A percentile compares a stretch with the other conserved stretches of the same genome.
These are phyloP conservation scores for Drosophila punjabiensis DNA, from an alignment of 1,140 invertebrate genomes.

Conservation along the genomic window DNA sequence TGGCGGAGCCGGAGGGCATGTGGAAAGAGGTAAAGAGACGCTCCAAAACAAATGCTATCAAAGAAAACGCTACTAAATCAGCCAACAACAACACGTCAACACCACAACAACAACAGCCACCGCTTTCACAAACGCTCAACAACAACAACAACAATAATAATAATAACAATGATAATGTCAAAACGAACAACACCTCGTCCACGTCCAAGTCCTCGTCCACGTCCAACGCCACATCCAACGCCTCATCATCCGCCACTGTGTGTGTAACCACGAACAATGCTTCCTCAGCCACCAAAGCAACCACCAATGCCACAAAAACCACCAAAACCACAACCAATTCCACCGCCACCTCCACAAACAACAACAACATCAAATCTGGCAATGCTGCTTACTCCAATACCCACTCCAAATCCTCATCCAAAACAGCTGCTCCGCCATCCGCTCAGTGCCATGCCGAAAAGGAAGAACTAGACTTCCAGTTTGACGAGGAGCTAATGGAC, in stretches of 20 bases:
- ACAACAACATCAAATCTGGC: constrained; percentile 69
- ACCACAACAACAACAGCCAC: constrained; percentile 70
- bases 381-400: constrained; percentile 75
- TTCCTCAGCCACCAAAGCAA: constrained; percentile 48
- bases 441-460: constrained; percentile 87
- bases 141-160: too few relatives aligned
- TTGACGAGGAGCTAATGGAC: constrained; percentile 97
- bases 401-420: constrained; percentile 82
- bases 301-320: constrained; percentile 41
- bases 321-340: constrained; percentile 32
- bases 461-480: constrained; percentile 98
- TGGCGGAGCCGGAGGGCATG: constrained; percentile 80
- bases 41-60: constrained; percentile 86
- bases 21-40: constrained; percentile 87
- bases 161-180: constrained; percentile 64
- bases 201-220: constrained; percentile 54
- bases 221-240: constrained; percentile 67
- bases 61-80: constrained; percentile 84
- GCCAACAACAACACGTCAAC: constrained; percentile 68
- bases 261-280: constrained; percentile 54
- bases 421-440: constrained; percentile 79
- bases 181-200: constrained; percentile 63
- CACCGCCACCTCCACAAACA: constrained; percentile 41
- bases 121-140: constrained; percentile 82
- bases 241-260: constrained; percentile 58